Evolutionary conservation across 2,113 vertebrate species (phyloP), one percentile per base, ranked within the genome.

Genomic region (Myiozetetes cayanensis): DNA sequence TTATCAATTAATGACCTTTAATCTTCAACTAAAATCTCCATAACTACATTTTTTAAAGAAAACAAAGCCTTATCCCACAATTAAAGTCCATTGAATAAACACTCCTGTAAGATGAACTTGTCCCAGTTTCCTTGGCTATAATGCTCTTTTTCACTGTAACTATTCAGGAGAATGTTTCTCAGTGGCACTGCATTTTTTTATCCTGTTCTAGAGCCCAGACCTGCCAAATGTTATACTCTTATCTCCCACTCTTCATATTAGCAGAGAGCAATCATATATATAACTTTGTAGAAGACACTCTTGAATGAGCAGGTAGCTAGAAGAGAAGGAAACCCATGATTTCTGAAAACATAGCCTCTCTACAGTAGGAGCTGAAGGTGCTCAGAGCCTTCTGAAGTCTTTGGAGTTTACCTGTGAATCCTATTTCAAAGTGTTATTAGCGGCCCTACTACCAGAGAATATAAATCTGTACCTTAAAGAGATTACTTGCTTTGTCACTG

Each of bases 401-500:
- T 87, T 0, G 0, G 33, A 83, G 22, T 91, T 95, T 77, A 90
- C 59, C 35, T 59, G 39, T 44, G 35, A 91, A 70, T 80, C 55
- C 8, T 62, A 22, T 55, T 91, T 94, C 47, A 71, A 83, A 91
- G 67, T 52, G 16, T 24, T 86, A 63, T 56, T 90, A 80, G 87
- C 66, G 78, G 82, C 89, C 71, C 35, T 85, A 25, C 72, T 91
- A 85, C 28, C 7, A 17, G 37, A 87, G 37, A 80, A 79, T 86
- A 88, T 85, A 95, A 88, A 90, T 91, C 73, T 91, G n/a, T 37
- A 67, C 47, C 66, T 46, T 75, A 37, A 90, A 95, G 77, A 84
- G 46, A 87, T 63, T 53, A 76, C 66, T 94, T 95, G 87, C 70
- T 94, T 90, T 88, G 80, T 90, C 67, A 75, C 80, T 80, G 85